A percentile compares a stretch with the other conserved stretches of the same genome.
Conservation (phyloP, 1,140 invertebrate species). For the Meloidogyne floridensis region DNA sequence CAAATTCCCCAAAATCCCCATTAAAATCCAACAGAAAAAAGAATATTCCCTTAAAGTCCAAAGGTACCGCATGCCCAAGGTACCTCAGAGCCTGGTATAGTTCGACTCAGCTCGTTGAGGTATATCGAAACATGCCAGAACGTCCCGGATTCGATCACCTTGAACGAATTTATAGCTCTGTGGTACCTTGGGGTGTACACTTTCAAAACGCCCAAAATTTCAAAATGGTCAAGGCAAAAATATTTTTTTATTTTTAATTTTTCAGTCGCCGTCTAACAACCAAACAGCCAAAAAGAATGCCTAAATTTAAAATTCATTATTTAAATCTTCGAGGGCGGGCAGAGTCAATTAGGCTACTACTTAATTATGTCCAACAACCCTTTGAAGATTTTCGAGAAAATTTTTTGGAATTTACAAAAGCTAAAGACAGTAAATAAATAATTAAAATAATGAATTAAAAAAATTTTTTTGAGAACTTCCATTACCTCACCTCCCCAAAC, state of each 20-base stretch:
- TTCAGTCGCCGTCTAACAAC: background rate
- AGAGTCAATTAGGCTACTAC: conserved; percentile 44
- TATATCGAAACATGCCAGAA: too few species aligned
- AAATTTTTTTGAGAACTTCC: conserved; percentile 43
- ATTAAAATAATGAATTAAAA: background rate
- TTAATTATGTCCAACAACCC: conserved; percentile 49
- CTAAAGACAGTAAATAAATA: conserved; percentile 46
- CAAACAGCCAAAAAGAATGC: conserved; percentile 29
- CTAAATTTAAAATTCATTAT: conserved; percentile 51
- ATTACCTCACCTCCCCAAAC: conserved; percentile 45
- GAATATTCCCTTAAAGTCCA: too few species aligned
- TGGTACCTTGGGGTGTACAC: too few species aligned
- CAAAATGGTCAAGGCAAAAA: background rate
- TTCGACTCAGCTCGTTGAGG: too few species aligned
- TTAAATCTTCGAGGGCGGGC: conserved; percentile 48
- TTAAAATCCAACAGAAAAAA: too few species aligned
- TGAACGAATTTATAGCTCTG: too few species aligned
- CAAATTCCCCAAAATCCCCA: too few species aligned
- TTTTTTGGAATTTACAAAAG: conserved; percentile 48
- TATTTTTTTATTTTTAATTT: background rate
- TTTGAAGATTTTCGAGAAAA: conserved; percentile 50
- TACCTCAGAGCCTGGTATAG: too few species aligned
- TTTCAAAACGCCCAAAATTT: background rate
- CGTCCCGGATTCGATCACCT: too few species aligned
- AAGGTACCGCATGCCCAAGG: too few species aligned